phyloP scores from a whole-genome alignment of 2,113 vertebrate genomes.

The Eptesicus fuscus region DNA sequence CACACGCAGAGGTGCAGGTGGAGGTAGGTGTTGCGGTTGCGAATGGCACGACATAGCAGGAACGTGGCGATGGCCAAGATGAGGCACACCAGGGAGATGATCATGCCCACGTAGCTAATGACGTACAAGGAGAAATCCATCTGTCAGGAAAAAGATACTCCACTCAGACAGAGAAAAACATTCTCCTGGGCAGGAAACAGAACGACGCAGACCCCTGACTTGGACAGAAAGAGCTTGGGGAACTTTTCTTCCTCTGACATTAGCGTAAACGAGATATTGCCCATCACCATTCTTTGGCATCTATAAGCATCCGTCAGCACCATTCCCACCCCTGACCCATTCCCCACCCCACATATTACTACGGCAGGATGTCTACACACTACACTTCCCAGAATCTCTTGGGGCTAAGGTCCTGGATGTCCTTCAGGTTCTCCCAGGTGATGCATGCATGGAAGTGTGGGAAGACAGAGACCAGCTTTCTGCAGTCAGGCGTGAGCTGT shows the following conservation, averaged over 20 bases:
- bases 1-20: constrained; percentile 76
- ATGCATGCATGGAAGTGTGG: not conserved
- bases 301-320: not conserved
- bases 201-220: not conserved
- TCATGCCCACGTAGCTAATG: constrained; percentile 59
- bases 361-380: not conserved
- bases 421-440: not conserved
- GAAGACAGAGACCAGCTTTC: not conserved
- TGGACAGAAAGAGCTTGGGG: not conserved
- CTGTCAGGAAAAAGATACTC: constrained; percentile 16
- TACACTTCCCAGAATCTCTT: not conserved
- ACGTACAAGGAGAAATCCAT: not conserved
- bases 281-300: not conserved
- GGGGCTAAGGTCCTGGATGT: not conserved
- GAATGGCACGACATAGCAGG: constrained; percentile 66
- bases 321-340: not conserved
- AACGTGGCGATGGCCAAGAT: constrained; percentile 74
- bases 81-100: constrained; percentile 72
- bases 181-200: not conserved
- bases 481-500: not conserved
- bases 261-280: not conserved
- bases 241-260: not conserved
- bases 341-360: rapidly evolving
- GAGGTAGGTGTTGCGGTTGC: constrained; percentile 70
- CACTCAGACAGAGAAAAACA: not conserved